Percentiles rank a stretch among this genome's conserved stretches.
Conservation (phyloP, 2,888 invertebrate species). For the Volucella zonaria region DNA sequence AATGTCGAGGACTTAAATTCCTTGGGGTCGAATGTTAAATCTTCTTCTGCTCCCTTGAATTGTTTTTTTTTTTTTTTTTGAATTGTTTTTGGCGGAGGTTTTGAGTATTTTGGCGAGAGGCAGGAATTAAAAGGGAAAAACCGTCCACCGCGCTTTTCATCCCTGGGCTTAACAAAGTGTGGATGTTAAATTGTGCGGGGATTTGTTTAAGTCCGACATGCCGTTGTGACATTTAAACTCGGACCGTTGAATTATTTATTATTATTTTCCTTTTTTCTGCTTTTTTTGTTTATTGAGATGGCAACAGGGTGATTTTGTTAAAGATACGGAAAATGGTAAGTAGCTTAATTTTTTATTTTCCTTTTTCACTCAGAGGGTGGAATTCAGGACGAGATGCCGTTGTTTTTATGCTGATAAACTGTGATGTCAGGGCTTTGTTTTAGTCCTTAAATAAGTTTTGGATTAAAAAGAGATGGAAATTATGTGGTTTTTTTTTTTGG, state of each 20-base stretch:
- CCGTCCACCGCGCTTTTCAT: neutral
- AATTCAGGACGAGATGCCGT: too few species aligned
- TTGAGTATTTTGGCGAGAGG: too few species aligned
- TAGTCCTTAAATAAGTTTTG: too few species aligned
- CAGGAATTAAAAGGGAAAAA: neutral
- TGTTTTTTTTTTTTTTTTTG: neutral
- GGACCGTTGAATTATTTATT: conserved; percentile 61
- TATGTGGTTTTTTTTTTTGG: too few species aligned
- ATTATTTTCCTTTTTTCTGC: neutral
- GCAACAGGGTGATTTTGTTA: neutral
- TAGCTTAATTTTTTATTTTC: conserved; percentile 13
- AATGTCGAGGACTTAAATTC: conserved; percentile 54
- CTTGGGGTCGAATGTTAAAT: conserved; percentile 50
- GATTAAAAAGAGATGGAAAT: too few species aligned
- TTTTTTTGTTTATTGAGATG: conserved; percentile 5
- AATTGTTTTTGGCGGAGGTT: neutral
- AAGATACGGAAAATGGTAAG: neutral
- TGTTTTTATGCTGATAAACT: too few species aligned
- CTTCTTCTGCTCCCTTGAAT: conserved; percentile 5
- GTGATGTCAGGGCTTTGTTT: too few species aligned
- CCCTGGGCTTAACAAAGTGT: conserved; percentile 13
- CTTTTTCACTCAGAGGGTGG: too few species aligned
- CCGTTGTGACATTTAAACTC: conserved; percentile 58
- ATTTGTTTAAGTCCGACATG: conserved; percentile 45
- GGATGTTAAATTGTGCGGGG: neutral